Evolutionary conservation across 2,888 invertebrate species (phyloP), one percentile per base, ranked within the genome.

Genomic region (Desoria tigrina): DNA sequence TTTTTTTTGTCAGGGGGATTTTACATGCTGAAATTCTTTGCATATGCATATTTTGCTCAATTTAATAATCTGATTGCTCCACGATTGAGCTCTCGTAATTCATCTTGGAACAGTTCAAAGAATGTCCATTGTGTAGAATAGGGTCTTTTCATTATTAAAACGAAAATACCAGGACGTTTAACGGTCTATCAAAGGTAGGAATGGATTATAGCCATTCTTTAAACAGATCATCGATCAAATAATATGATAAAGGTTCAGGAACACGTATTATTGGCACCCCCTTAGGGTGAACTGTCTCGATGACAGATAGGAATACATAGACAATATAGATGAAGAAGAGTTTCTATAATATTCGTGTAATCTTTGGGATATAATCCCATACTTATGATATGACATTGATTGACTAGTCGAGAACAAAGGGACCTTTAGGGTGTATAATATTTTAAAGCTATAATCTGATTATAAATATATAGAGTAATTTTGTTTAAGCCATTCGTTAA

Each of bases 211-310:
- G 45, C 16, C 45, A 45, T 45, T 45, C 45, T 45, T n/a, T 45
- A 45, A 45, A 45, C 21, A 45, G 45, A 45, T 45, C 45, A 45
- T 45, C 45, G 45, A 45, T 45, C 45, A 45, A 45, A 45, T n/a
- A n/a, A n/a, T 45, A 45, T 21, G 21, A 18, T 45, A 45, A 45
- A 45, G n/a, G 32, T 11, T 11, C 32, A 32, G 11, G 6, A 32
- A 11, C 32, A 11, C 11, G 32, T 32, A 32, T 32, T 4, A 4
- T 7, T 32, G 32, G 11, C 32, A 32, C 45, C 21, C 16, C n/a
- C 9, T 6, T 6, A 45, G 21, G 21, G 45, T 32, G n/a, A 45
- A 45, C 16, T 45, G 45, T 45, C 45, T 45, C 6, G 45, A 45
- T 45, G 45, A 45, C 21, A 45, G 45, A 45, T 45, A 45, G 16